Percentiles rank a stretch among this genome's conserved stretches.
Evolutionary conservation across 2,797 vertebrate genomes (phyloP).

Genomic region (Karalla daura): DNA sequence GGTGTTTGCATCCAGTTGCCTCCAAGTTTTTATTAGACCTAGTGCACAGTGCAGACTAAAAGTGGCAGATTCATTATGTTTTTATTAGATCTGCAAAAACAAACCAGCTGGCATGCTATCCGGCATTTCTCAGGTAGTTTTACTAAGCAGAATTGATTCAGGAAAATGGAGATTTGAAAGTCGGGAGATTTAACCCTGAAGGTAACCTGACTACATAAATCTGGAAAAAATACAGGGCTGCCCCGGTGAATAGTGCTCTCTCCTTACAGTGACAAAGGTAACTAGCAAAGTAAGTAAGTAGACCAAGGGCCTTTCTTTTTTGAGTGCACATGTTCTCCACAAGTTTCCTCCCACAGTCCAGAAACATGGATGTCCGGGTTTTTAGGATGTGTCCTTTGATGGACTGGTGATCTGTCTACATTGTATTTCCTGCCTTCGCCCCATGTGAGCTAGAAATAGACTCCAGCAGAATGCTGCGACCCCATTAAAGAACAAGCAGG

Average conservation of each 20-base stretch:
- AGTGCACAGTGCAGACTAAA: slow-evolving; percentile 3
- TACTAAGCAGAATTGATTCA: background rate
- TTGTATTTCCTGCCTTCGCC: too few species aligned
- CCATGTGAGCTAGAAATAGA: too few species aligned
- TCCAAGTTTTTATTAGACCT: slow-evolving; percentile 11
- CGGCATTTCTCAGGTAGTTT: background rate
- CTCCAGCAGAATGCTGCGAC: too few species aligned
- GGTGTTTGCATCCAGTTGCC: background rate
- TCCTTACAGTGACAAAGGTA: too few species aligned
- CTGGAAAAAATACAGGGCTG: background rate
- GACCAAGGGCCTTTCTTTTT: too few species aligned
- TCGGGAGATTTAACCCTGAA: background rate
- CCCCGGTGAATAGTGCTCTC: background rate
- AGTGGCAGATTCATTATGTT: slow-evolving; percentile 20
- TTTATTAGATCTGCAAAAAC: slow-evolving; percentile 6
- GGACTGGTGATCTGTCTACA: too few species aligned
- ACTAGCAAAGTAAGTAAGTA: too few species aligned
- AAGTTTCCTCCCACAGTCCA: too few species aligned
- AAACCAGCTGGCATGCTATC: background rate
- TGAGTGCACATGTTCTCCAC: too few species aligned
- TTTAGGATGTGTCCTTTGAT: too few species aligned
- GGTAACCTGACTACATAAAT: background rate
- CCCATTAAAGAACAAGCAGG: too few species aligned
- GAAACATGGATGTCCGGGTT: too few species aligned
- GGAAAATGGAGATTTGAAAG: background rate